These are phyloP conservation scores for Oncorhynchus kisutch DNA, from an alignment of 2,113 vertebrate species.

Conservation along the genomic window DNA sequence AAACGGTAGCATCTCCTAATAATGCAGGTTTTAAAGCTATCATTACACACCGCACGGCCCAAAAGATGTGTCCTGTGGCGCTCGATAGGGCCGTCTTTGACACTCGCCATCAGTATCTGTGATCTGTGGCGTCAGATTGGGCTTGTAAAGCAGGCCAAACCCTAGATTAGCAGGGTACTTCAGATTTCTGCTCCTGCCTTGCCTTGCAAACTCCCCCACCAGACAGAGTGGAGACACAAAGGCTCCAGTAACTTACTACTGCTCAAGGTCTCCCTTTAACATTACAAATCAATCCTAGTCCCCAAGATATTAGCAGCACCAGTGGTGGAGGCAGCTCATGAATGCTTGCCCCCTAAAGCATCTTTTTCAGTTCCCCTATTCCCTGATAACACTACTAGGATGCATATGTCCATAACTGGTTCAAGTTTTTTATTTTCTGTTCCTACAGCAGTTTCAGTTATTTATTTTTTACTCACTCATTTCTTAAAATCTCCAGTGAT, in stretches of 20 bases:
- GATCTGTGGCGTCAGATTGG: slow-evolving; percentile 30
- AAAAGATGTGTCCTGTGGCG: slow-evolving; percentile 22
- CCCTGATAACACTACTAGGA: slow-evolving; percentile 70
- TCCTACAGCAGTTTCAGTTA: background rate
- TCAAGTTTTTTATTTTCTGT: background rate
- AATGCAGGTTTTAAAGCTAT: slow-evolving; percentile 25
- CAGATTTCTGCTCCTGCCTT: slow-evolving; percentile 19
- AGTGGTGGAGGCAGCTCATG: slow-evolving; percentile 62
- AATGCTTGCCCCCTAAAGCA: slow-evolving; percentile 67
- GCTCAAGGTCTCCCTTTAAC: slow-evolving; percentile 61
- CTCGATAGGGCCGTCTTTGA: slow-evolving; percentile 38
- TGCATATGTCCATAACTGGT: slow-evolving; percentile 50
- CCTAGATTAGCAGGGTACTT: slow-evolving; percentile 34
- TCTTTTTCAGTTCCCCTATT: slow-evolving; percentile 65
- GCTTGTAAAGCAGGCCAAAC: slow-evolving; percentile 34
- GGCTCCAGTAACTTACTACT: slow-evolving; percentile 7
- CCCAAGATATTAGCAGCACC: slow-evolving; percentile 64
- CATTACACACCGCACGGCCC: slow-evolving; percentile 27
- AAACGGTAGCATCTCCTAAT: slow-evolving; percentile 26
- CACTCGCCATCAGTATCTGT: slow-evolving; percentile 34
- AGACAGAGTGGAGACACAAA: slow-evolving; percentile 10
- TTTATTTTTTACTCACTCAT: slow-evolving; percentile 38
- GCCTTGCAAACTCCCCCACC: slow-evolving; percentile 11
- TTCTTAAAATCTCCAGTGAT: slow-evolving; percentile 63
- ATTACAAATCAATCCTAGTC: slow-evolving; percentile 65